A percentile compares a stretch with the other conserved stretches of the same genome.
phyloP scores from a whole-genome alignment of 2,113 vertebrate genomes.

The Rhabdornis inornatus region DNA sequence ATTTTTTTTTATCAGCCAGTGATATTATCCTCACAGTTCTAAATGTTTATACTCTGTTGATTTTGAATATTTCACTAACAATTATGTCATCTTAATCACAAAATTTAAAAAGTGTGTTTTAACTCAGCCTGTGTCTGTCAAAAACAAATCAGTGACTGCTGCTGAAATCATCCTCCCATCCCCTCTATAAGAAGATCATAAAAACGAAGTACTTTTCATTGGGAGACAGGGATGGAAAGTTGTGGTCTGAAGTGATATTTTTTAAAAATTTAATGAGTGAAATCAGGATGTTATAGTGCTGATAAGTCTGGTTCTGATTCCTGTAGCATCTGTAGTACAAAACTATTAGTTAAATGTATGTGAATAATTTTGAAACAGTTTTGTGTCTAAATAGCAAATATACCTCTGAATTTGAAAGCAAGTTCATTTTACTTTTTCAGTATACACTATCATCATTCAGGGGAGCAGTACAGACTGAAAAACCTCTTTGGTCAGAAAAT shows the following conservation, averaged over 20 bases:
- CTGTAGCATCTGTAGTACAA: not conserved
- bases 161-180: not conserved
- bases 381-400: not conserved
- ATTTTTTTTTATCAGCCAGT: not conserved
- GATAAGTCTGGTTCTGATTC: not conserved
- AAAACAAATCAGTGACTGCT: not conserved
- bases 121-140: not conserved
- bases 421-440: not conserved
- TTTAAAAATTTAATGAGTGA: not conserved
- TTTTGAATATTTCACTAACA: not conserved
- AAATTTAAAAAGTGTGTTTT: not conserved
- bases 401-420: not conserved
- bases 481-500: not conserved
- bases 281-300: not conserved
- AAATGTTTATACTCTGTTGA: not conserved
- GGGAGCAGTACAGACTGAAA: not conserved
- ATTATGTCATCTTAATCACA: not conserved
- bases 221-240: not conserved
- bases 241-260: not conserved
- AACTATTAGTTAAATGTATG: not conserved
- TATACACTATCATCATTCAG: not conserved
- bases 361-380: not conserved
- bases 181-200: not conserved
- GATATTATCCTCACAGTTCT: not conserved
- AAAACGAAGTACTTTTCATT: not conserved